Percentiles rank a stretch among this genome's conserved stretches.
Conservation (phyloP, 2,797 vertebrate species). For the Tachyglossus aculeatus region DNA sequence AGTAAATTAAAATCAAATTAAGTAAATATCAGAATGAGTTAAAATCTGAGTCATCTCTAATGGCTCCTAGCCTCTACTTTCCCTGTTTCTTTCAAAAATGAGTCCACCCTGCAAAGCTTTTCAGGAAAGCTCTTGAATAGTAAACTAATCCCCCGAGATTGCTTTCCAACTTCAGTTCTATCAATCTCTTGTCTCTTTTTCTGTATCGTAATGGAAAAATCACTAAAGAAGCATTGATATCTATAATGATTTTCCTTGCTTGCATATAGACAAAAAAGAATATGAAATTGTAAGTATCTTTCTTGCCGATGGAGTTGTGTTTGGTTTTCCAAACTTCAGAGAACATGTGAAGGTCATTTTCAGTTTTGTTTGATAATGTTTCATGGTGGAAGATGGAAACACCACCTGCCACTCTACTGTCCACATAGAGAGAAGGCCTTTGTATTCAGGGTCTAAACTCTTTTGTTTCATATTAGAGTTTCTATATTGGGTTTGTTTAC, state of each 20-base stretch:
- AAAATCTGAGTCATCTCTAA: constrained; percentile 60
- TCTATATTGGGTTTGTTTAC: not conserved
- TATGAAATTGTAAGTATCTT: constrained; percentile 45
- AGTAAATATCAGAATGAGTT: constrained; percentile 64
- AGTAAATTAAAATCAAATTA: constrained; percentile 72
- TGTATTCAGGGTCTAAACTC: not conserved
- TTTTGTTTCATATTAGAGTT: constrained; percentile 3
- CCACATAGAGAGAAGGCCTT: not conserved
- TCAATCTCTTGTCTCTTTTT: constrained; percentile 43
- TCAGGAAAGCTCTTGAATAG: constrained; percentile 60
- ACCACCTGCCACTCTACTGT: constrained; percentile 1
- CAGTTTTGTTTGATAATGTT: constrained; percentile 6
- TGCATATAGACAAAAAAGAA: constrained; percentile 40
- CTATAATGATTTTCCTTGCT: constrained; percentile 23
- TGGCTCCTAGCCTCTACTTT: constrained; percentile 44
- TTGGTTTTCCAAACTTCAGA: constrained; percentile 25
- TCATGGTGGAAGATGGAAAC: not conserved
- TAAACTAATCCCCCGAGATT: constrained; percentile 64
- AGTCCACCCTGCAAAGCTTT: constrained; percentile 46
- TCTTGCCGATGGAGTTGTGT: constrained; percentile 17
- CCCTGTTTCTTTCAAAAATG: constrained; percentile 67
- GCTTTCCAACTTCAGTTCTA: constrained; percentile 61
- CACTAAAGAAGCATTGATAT: constrained; percentile 25
- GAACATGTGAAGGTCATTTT: constrained; percentile 23
- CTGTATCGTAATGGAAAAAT: constrained; percentile 60